These are phyloP conservation scores for Siderastrea radians DNA, from an alignment of 92 coral and sea anemone genomes.

Conservation along the genomic window DNA sequence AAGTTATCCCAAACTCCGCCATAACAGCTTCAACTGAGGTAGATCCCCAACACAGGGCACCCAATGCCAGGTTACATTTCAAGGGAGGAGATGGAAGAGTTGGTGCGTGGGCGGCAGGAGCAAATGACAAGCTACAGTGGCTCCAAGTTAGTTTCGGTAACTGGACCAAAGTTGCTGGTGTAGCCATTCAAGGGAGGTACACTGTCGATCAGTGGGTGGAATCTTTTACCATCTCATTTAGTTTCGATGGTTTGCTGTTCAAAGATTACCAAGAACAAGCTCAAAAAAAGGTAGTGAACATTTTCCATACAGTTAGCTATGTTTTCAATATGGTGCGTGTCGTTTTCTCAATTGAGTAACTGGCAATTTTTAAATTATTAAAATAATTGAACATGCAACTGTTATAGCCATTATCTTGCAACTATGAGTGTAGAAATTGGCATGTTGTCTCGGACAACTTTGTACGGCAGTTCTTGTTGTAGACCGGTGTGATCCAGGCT, in stretches of 20 bases:
- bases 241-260: not conserved
- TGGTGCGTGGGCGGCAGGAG: not conserved
- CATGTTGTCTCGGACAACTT: too few relatives aligned
- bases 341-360: not conserved
- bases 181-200: not conserved
- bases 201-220: not conserved
- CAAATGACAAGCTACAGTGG: not conserved
- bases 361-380: too few relatives aligned
- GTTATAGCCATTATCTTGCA: too few relatives aligned
- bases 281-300: not conserved
- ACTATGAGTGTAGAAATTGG: too few relatives aligned
- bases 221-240: not conserved
- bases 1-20: not conserved
- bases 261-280: not conserved
- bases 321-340: not conserved
- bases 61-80: not conserved
- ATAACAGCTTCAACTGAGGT: not conserved
- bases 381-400: too few relatives aligned
- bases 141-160: not conserved
- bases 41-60: too few relatives aligned
- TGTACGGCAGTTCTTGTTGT: too few relatives aligned
- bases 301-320: too few relatives aligned
- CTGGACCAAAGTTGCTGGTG: conserved; percentile 1
- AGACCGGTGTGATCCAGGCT: not conserved
- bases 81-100: not conserved